Evolutionary conservation across 2,888 invertebrate genomes (phyloP).

Genomic region (Agapetus fuscipes): DNA sequence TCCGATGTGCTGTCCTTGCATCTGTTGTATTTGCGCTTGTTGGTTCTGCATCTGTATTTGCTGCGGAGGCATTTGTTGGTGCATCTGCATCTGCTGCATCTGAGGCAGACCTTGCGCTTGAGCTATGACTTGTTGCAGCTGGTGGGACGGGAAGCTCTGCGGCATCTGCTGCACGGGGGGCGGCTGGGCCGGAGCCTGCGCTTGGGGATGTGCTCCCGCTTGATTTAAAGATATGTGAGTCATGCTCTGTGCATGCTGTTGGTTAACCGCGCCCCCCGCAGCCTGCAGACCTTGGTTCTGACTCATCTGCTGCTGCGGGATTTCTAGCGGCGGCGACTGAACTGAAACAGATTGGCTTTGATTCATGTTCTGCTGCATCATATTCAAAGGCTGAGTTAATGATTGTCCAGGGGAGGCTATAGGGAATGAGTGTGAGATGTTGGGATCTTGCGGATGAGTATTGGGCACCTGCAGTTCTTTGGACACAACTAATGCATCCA

Average conservation of each 20-base stretch:
- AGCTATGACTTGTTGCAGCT: constrained; percentile 43
- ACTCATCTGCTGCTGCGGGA: constrained; percentile 45
- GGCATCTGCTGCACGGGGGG: constrained; percentile 38
- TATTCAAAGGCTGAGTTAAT: constrained; percentile 39
- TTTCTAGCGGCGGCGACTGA: constrained; percentile 44
- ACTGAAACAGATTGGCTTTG: constrained; percentile 41
- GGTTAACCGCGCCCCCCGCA: constrained; percentile 35
- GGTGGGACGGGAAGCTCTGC: constrained; percentile 46
- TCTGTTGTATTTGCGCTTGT: constrained; percentile 42
- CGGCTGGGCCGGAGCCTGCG: constrained; percentile 37
- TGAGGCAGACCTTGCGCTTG: constrained; percentile 39
- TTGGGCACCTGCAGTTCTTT: constrained; percentile 40
- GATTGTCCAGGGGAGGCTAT: constrained; percentile 46
- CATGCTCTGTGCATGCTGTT: constrained; percentile 45
- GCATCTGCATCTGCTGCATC: constrained; percentile 46
- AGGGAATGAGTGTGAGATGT: constrained; percentile 42
- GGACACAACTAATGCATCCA: constrained; percentile 33
- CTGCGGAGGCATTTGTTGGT: constrained; percentile 41
- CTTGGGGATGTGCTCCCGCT: constrained; percentile 23
- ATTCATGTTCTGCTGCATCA: constrained; percentile 28
- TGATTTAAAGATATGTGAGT: constrained; percentile 42
- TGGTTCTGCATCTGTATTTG: constrained; percentile 44
- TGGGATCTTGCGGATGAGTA: constrained; percentile 42
- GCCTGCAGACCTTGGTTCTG: constrained; percentile 38
- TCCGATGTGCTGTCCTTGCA: constrained; percentile 27